A percentile compares a stretch with the other conserved stretches of the same genome.
Conservation (phyloP, 2,797 vertebrate species). For the Mycteria americana region DNA sequence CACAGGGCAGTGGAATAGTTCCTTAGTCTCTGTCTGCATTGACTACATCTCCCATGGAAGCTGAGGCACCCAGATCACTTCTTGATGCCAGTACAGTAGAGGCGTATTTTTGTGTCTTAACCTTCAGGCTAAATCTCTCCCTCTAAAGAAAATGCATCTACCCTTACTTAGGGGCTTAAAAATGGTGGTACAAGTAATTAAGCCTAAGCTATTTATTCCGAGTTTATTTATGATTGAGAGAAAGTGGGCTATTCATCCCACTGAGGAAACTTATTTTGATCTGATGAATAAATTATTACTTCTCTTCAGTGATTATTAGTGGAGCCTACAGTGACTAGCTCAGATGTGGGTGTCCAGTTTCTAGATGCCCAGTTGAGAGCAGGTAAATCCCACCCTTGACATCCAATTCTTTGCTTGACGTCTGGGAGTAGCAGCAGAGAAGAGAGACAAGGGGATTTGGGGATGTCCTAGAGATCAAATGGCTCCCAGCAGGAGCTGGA, state of each 20-base stretch:
- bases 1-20: neutral
- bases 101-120: neutral
- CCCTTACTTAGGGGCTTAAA: neutral
- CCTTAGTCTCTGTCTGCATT: neutral
- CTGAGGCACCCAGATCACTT: neutral
- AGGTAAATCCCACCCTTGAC: neutral
- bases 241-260: neutral
- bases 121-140: neutral
- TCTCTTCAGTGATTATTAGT: neutral
- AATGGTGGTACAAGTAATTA: neutral
- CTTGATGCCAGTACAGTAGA: neutral
- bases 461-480: neutral
- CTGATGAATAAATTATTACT: neutral
- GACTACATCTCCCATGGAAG: neutral
- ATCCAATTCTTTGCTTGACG: neutral
- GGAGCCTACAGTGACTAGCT: neutral
- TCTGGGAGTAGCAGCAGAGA: neutral
- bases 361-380: neutral
- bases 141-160: neutral
- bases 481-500: neutral
- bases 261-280: neutral
- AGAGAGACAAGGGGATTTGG: neutral
- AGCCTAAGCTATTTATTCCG: neutral
- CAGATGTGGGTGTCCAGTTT: neutral
- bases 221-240: neutral